Base-by-base conservation (phyloP, 2,113 vertebrate species). In the Halichoeres trimaculatus region DNA sequence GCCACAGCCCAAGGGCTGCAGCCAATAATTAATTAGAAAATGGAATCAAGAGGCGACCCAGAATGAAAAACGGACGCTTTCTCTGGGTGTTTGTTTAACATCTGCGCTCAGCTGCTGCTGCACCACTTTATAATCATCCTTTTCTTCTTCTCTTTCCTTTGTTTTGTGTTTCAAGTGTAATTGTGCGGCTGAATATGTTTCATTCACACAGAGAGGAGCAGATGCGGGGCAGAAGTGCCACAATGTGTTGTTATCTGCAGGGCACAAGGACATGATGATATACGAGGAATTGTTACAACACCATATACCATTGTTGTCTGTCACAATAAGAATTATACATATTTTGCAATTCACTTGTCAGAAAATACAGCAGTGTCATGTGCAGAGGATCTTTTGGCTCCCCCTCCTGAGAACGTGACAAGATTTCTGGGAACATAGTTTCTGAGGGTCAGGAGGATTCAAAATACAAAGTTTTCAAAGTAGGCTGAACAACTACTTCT, bases 21-120 rank as follows among this genome's bases (percentile, higher is more conserved):
- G 41, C 53, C 24, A 38, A 61, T 78, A 82, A 80, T 84, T 87
- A 86, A 81, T 82, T 76, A 80, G 70, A 74, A 82, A 85, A 77
- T 63, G 41, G 55, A 80, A 78, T 71, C 59, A 63, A 72, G 45
- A 69, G 52, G 69, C n/a, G 17, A n/a, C 45, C 50, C 23, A 54
- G 17, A 7, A 70, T 67, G 62, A 55, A 63, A 76, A 73, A 50
- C 10, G 19, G 55, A 80, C 41, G 50, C 34, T 66, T 70, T 74
- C 52, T 56, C 17, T 68, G 16, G 73, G 24, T 68, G 19, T 74
- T 75, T 69, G 54, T 76, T 71, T 59, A 74, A 72, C 53, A 54
- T 50, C 17, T n/a, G 41, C 6, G 9, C 24, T 47, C 4, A 24
- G 50, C 36, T 70, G 16, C 34, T 9, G 51, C 17, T 68, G 13